Evolutionary conservation across 2,797 vertebrate species (phyloP).

Genomic region (Menidia menidia): DNA sequence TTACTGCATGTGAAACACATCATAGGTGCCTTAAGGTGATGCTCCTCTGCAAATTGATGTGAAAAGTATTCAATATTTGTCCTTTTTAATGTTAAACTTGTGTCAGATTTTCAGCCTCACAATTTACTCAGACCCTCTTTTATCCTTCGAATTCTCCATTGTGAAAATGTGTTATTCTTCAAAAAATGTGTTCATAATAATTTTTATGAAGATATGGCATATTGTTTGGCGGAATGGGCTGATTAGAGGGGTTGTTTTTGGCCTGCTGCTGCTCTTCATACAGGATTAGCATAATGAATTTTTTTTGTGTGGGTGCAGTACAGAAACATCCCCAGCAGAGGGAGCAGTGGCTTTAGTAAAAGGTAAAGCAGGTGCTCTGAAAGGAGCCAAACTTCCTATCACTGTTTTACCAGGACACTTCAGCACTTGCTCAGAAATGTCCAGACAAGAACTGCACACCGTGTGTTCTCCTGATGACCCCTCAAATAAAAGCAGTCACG

Average conservation of each 20-base stretch:
- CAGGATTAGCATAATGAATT: not conserved
- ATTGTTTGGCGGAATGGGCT: no score
- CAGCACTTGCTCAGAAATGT: not conserved
- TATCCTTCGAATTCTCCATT: not conserved
- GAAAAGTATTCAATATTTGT: no score
- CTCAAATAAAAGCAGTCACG: not conserved
- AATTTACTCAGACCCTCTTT: not conserved
- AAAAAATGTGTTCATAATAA: not conserved
- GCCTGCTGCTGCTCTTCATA: not conserved
- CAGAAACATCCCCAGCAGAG: slow-evolving; percentile 50
- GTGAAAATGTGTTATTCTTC: not conserved
- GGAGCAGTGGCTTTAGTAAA: slow-evolving; percentile 51
- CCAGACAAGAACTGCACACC: not conserved
- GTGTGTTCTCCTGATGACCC: not conserved
- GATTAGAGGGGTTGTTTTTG: not conserved
- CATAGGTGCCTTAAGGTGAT: no score
- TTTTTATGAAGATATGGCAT: not conserved
- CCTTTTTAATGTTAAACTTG: no score
- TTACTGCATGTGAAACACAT: no score
- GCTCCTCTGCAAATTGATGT: no score
- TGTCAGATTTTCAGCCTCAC: no score
- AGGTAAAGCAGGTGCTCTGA: slow-evolving; percentile 6
- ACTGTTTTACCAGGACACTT: slow-evolving; percentile 9
- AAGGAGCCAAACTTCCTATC: not conserved
- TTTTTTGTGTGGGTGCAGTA: slow-evolving; percentile 33